phyloP scores from a whole-genome alignment of 2,113 vertebrate genomes.

The Ivindomyrus marchei region DNA sequence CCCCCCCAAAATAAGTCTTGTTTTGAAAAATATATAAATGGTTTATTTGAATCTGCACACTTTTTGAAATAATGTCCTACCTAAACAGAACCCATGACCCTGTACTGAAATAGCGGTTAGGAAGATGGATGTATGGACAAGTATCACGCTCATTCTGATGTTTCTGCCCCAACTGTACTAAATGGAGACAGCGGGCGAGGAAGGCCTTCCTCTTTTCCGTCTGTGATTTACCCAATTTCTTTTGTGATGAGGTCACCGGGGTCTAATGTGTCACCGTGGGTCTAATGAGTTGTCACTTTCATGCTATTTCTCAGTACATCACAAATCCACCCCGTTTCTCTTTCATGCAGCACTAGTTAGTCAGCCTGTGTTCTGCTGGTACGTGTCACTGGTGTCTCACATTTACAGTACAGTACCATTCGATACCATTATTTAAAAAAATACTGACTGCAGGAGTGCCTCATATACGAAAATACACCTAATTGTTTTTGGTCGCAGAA shows the following conservation, averaged over 20 bases:
- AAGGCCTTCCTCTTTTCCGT: not conserved
- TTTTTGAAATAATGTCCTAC: not conserved
- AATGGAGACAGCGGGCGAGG: not conserved
- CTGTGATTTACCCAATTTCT: not conserved
- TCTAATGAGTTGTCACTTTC: conserved; percentile 1
- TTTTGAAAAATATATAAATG: not conserved
- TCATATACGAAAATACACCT: not conserved
- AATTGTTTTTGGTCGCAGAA: not conserved
- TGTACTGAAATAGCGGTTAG: not conserved
- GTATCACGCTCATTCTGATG: not conserved
- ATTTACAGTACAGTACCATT: not conserved
- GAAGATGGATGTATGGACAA: not conserved
- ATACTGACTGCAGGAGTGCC: not conserved
- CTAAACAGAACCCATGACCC: not conserved
- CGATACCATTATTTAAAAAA: not conserved
- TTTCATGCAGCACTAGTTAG: not conserved
- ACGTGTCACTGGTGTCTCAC: not conserved
- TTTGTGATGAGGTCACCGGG: not conserved
- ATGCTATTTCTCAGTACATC: not conserved
- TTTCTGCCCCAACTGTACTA: not conserved
- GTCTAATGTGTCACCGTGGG: not conserved
- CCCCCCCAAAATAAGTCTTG: too few species aligned
- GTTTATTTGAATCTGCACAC: not conserved
- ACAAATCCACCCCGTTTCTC: not conserved
- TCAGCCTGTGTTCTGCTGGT: not conserved